Conservation (phyloP, 2,888 invertebrate species). For the Dryomyza anilis region DNA sequence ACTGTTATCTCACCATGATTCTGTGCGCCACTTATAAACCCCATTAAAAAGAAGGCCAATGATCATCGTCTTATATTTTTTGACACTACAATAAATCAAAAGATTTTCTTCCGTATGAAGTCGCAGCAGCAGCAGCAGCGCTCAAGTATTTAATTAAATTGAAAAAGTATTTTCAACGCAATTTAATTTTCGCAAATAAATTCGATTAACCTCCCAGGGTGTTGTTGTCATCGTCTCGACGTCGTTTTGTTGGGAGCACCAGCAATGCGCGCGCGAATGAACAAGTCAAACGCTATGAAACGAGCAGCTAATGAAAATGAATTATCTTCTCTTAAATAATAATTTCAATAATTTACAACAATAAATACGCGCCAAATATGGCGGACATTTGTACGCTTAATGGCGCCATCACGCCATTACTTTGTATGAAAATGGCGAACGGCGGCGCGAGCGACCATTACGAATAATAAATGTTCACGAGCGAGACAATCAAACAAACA, state of each 20-base stretch:
- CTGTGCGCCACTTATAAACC: no score
- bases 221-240: no score
- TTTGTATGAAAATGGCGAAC: background rate
- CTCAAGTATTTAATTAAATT: background rate
- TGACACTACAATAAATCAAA: no score
- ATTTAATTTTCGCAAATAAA: no score
- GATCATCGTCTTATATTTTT: no score
- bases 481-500: background rate
- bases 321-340: slow-evolving; percentile 6
- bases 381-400: background rate
- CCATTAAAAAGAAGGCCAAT: no score
- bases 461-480: no score
- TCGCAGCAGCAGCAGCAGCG: background rate
- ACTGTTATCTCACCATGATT: no score
- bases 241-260: no score
- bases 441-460: background rate
- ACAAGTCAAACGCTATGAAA: background rate
- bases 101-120: no score
- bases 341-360: slow-evolving; percentile 14
- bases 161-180: no score
- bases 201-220: slow-evolving; percentile 1
- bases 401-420: slow-evolving; percentile 1
- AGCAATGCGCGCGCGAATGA: background rate
- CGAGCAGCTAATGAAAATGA: slow-evolving; percentile 2
- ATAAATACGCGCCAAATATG: background rate